These are phyloP conservation scores for Mionectes macconnelli DNA, from an alignment of 2,113 vertebrate species.

Conservation along the genomic window DNA sequence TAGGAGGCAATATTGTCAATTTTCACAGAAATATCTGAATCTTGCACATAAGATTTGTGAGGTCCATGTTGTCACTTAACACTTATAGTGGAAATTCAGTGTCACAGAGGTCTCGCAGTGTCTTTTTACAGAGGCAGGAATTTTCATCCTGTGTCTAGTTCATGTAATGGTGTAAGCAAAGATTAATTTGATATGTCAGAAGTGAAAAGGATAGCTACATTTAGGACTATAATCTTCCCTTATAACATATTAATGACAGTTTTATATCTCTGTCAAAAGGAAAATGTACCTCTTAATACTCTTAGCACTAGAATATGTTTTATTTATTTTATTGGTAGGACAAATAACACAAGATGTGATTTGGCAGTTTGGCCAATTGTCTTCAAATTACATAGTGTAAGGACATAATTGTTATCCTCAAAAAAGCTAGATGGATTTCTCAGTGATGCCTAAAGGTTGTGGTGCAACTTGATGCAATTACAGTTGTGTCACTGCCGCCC, in stretches of 20 bases:
- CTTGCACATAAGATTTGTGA: neutral
- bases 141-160: conserved; percentile 26
- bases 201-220: conserved; percentile 24
- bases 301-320: neutral
- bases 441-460: conserved; percentile 17
- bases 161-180: conserved; percentile 55
- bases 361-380: conserved; percentile 4
- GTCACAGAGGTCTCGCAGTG: neutral
- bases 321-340: conserved; percentile 51
- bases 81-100: neutral
- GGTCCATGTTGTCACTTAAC: neutral
- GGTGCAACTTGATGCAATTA: conserved; percentile 4
- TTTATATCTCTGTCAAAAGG: conserved; percentile 45
- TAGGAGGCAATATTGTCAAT: neutral
- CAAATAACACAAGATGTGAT: neutral
- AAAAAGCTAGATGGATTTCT: neutral
- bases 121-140: neutral
- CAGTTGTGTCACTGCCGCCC: neutral
- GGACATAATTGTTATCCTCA: conserved; percentile 8
- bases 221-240: conserved; percentile 45
- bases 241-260: conserved; percentile 45
- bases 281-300: conserved; percentile 37
- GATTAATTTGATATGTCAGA: conserved; percentile 41
- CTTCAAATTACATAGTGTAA: conserved; percentile 11
- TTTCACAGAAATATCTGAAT: neutral